Percentiles rank a stretch among this genome's conserved stretches.
phyloP scores from a whole-genome alignment of 2,888 invertebrate species.

The Oligia fasciuncula region DNA sequence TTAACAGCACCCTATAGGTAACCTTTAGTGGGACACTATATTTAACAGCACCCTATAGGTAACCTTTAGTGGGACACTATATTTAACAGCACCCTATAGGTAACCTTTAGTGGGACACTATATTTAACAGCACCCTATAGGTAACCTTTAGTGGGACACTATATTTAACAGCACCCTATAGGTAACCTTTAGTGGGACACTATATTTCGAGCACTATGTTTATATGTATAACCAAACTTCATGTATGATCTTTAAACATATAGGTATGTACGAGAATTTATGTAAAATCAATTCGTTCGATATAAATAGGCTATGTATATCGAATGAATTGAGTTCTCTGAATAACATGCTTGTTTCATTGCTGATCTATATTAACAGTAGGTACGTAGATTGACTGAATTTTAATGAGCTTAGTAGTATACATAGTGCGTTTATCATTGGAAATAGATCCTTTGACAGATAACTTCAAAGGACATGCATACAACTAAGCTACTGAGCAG shows the following conservation, averaged over 20 bases:
- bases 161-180: slow-evolving; percentile 13
- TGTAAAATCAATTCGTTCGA: not conserved
- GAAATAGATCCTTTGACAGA: not conserved
- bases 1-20: slow-evolving; percentile 20
- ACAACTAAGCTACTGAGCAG: not conserved
- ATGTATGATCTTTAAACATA: too few species aligned
- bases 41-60: slow-evolving; percentile 16
- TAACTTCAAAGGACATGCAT: not conserved
- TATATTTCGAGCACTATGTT: not conserved
- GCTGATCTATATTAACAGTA: not conserved
- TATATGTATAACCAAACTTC: not conserved
- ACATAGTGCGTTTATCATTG: not conserved
- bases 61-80: slow-evolving; percentile 26
- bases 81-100: slow-evolving; percentile 15
- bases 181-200: slow-evolving; percentile 25
- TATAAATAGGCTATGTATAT: not conserved
- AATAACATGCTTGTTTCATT: not conserved
- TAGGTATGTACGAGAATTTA: too few species aligned
- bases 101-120: slow-evolving; percentile 27
- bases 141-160: slow-evolving; percentile 27
- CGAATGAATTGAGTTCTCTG: not conserved
- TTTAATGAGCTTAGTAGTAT: slow-evolving; percentile 2
- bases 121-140: slow-evolving; percentile 12
- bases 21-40: slow-evolving; percentile 24
- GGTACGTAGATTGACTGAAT: not conserved